These are phyloP conservation scores for Epinephelus lanceolatus DNA, from an alignment of 2,113 vertebrate species.

Conservation along the genomic window DNA sequence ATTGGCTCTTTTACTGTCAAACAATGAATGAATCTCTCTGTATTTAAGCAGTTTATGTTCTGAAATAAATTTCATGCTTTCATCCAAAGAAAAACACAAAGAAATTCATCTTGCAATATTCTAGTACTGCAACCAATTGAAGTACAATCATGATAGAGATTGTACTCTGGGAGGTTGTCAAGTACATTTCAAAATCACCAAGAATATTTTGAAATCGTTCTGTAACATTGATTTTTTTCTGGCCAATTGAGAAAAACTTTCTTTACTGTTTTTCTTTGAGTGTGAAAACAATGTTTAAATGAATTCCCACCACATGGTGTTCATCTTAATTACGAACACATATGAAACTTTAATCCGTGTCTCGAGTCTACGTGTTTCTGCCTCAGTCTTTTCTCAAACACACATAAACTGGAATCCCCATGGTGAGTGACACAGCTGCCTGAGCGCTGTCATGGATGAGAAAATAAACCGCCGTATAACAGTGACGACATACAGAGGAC, in stretches of 20 bases:
- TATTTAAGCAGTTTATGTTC: constrained; percentile 9
- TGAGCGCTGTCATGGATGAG: constrained; percentile 39
- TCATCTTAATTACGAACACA: background rate
- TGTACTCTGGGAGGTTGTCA: background rate
- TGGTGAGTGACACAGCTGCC: constrained; percentile 54
- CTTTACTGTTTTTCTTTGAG: background rate
- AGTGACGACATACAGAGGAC: constrained; percentile 56
- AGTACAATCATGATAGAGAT: background rate
- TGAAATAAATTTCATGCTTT: constrained; percentile 24
- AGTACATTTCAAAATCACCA: constrained; percentile 21
- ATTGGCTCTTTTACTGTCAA: background rate
- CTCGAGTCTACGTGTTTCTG: background rate
- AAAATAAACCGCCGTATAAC: constrained; percentile 70
- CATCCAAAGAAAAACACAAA: constrained; percentile 28
- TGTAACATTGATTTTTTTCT: background rate
- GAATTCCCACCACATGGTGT: constrained; percentile 9
- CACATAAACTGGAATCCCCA: constrained; percentile 12
- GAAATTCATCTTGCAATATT: constrained; percentile 22
- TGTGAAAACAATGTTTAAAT: background rate
- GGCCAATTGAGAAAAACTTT: background rate
- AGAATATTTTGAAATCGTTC: constrained; percentile 18
- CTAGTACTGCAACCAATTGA: background rate
- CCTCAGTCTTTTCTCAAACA: constrained; percentile 11
- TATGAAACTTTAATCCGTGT: background rate
- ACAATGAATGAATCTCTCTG: background rate